Percentiles rank a stretch among this genome's conserved stretches.
Evolutionary conservation across 1,140 invertebrate species (phyloP).

Genomic region (Caerostris extrusa): DNA sequence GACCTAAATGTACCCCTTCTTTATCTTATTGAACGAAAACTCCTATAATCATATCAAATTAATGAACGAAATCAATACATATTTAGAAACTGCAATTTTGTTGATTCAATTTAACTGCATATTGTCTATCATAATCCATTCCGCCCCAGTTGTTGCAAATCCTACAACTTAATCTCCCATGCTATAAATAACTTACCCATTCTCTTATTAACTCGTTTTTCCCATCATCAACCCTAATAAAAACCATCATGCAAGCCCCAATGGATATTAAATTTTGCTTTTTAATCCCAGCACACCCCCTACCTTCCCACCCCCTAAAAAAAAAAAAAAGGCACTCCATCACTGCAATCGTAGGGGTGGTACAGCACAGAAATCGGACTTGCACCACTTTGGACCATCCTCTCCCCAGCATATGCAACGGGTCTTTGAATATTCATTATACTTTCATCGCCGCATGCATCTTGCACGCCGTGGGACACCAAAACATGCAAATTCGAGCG

Average conservation of each 20-base stretch:
- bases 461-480: slow-evolving; percentile 54
- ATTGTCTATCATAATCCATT: too few relatives aligned
- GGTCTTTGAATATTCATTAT: slow-evolving; percentile 74
- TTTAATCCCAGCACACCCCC: not conserved
- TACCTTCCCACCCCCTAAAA: not conserved
- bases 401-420: slow-evolving; percentile 12
- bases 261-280: slow-evolving; percentile 36
- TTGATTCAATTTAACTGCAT: too few relatives aligned
- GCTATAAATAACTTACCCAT: too few relatives aligned
- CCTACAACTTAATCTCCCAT: not conserved
- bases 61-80: too few relatives aligned
- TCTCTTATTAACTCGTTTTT: not conserved
- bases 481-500: slow-evolving; percentile 64
- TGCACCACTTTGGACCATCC: not conserved
- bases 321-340: not conserved
- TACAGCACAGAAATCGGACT: not conserved
- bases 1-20: too few relatives aligned
- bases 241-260: not conserved
- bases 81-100: too few relatives aligned
- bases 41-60: too few relatives aligned
- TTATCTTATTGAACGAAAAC: too few relatives aligned
- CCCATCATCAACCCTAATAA: not conserved
- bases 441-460: slow-evolving; percentile 35
- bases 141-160: not conserved
- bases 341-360: not conserved